Conservation (phyloP, 2,888 invertebrate species). For the Scrobipalpa atriplicella region DNA sequence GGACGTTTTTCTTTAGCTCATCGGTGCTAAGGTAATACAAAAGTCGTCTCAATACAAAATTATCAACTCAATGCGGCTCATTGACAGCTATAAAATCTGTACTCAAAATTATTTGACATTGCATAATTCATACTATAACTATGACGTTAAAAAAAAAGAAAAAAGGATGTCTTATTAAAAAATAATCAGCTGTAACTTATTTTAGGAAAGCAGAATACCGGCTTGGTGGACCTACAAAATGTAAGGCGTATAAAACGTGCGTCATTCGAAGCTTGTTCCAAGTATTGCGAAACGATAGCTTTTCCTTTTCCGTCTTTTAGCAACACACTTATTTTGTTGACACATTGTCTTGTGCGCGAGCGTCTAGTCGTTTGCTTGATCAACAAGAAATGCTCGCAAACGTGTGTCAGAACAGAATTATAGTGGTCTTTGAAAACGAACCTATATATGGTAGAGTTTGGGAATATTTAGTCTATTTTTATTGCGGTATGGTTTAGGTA, state of each 20-base stretch:
- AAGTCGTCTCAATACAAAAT: too few species aligned
- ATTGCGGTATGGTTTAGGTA: too few species aligned
- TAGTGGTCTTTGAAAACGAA: not conserved
- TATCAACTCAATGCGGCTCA: too few species aligned
- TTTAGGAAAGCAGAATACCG: not conserved
- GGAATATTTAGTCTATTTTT: too few species aligned
- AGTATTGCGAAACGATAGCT: conserved; percentile 18
- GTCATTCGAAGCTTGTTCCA: not conserved
- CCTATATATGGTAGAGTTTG: not conserved
- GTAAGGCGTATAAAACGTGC: not conserved
- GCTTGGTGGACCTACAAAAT: not conserved
- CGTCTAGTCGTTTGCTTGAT: not conserved
- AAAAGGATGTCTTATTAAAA: not conserved
- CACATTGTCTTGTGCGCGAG: not conserved
- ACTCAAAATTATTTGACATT: too few species aligned
- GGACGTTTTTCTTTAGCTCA: too few species aligned
- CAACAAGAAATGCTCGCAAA: not conserved
- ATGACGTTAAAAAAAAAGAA: not conserved
- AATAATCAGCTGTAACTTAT: not conserved
- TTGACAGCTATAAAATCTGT: too few species aligned
- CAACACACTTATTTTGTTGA: conserved; percentile 10
- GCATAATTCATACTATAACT: too few species aligned
- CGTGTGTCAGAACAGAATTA: not conserved
- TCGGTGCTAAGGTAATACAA: too few species aligned
- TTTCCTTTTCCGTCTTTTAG: conserved; percentile 18